Evolutionary conservation across 2,113 vertebrate genomes (phyloP).

Genomic region (Podarcis raffonei): DNA sequence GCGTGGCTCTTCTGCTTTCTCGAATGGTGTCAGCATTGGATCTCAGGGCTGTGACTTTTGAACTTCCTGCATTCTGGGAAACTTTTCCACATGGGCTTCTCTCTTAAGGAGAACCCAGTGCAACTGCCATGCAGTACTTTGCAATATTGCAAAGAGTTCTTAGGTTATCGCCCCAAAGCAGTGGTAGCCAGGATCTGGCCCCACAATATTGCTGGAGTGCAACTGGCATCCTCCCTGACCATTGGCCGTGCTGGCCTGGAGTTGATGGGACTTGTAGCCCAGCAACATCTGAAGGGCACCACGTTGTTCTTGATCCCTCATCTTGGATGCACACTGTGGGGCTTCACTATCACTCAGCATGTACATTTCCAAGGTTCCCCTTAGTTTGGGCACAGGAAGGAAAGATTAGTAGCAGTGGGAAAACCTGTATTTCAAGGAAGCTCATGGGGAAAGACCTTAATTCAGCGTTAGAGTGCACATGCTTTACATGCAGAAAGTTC

Average conservation of each 20-base stretch:
- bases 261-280: too few relatives aligned
- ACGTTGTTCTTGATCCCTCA: neutral
- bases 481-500: neutral
- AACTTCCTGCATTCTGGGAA: neutral
- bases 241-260: too few relatives aligned
- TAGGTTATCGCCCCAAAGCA: neutral
- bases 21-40: neutral
- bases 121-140: neutral
- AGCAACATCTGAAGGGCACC: neutral
- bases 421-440: neutral
- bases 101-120: neutral
- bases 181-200: too few relatives aligned
- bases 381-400: neutral
- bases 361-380: too few relatives aligned
- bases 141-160: neutral
- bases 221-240: too few relatives aligned
- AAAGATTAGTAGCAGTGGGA: neutral
- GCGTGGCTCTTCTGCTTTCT: too few relatives aligned
- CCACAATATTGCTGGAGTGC: too few relatives aligned
- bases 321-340: neutral
- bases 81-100: neutral
- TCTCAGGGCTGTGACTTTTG: neutral
- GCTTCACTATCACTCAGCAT: neutral
- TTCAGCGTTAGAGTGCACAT: neutral
- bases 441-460: neutral